These are phyloP conservation scores for Eristalis tenax DNA, from an alignment of 2,888 invertebrate genomes.

Conservation along the genomic window DNA sequence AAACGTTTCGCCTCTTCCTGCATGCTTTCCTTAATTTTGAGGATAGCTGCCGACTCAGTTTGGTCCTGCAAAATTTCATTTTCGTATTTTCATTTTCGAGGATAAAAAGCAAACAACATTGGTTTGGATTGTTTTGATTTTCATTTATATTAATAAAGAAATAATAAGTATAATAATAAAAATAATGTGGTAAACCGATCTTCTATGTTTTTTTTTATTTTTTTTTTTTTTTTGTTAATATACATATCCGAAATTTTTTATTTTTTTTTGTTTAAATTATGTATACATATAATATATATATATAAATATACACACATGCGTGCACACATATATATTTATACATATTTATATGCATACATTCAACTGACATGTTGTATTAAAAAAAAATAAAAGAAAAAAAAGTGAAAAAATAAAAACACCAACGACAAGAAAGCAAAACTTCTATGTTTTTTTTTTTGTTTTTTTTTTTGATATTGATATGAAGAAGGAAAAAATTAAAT, in stretches of 20 bases:
- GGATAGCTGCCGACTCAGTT: constrained; percentile 99
- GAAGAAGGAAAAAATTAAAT: constrained; percentile 54
- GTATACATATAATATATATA: constrained; percentile 23
- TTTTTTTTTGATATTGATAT: background rate
- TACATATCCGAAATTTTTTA: constrained; percentile 34
- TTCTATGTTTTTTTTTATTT: constrained; percentile 29
- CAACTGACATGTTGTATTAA: background rate
- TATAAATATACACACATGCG: constrained; percentile 23
- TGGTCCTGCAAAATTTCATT: constrained; percentile 86
- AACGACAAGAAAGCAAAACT: constrained; percentile 68
- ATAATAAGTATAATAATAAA: background rate
- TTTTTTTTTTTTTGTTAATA: constrained; percentile 57
- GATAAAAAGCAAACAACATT: constrained; percentile 60
- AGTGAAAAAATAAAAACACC: constrained; percentile 58
- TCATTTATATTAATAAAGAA: constrained; percentile 15
- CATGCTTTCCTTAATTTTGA: constrained; percentile 99
- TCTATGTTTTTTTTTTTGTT: constrained; percentile 17
- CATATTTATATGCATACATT: background rate
- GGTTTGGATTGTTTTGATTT: constrained; percentile 51
- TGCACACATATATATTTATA: background rate
- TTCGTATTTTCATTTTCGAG: constrained; percentile 71
- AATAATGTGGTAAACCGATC: constrained; percentile 17
- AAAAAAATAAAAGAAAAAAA: constrained; percentile 10
- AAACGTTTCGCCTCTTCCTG: constrained; percentile 99
- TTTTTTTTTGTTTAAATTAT: constrained; percentile 47